Base-by-base conservation (phyloP, 2,797 vertebrate species). In the Synaphobranchus kaupii region DNA sequence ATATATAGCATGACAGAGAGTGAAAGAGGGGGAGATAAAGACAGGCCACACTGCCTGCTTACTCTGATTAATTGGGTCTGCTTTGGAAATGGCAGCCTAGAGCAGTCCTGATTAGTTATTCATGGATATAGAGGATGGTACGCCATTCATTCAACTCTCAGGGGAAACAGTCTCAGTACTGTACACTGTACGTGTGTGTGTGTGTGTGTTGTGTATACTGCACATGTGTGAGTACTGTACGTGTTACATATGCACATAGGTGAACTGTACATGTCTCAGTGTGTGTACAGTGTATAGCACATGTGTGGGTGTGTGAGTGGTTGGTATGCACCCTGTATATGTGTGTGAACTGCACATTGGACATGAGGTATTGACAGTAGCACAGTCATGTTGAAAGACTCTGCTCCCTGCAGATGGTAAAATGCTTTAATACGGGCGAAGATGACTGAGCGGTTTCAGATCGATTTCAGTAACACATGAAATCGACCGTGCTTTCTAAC, bases 51-150 rank as follows among this genome's bases (percentile, higher is more conserved):
- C 80, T 83, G 25, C 44, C 60, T 52, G 80, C 58, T 71, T 71
- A 54, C 86, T n/a, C 8, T 52, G 47, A 15, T 71, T 83, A 68
- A 50, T 87, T 87, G 44, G 78, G 66, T 82, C 76, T 82, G 20
- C 31, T 48, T 50, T 66, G 86, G 50, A 87, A 83, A 87, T 71
- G 60, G 44, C 56, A 82, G 78, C 81, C 60, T 34, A 3, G 22
- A 82, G 22, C 50, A n/a, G 47, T 83, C 71, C 68, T 52, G 58
- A 52, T 71, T 71, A 54, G 8, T 86, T 86, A 82, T 86, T 86
- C 13, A 63, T 86, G 76, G 76, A 81, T 81, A 86, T 47, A 28
- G 9, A 56, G 48, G 50, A 52, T 56, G 81, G 10, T 66, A 25
- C 47, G 47, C 54, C 12, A 60, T 39, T 86, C 54, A 63, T 82